Evolutionary conservation across 1,140 invertebrate genomes (phyloP), one percentile per base, ranked within the genome.

Genomic region (Achatina immaculata): DNA sequence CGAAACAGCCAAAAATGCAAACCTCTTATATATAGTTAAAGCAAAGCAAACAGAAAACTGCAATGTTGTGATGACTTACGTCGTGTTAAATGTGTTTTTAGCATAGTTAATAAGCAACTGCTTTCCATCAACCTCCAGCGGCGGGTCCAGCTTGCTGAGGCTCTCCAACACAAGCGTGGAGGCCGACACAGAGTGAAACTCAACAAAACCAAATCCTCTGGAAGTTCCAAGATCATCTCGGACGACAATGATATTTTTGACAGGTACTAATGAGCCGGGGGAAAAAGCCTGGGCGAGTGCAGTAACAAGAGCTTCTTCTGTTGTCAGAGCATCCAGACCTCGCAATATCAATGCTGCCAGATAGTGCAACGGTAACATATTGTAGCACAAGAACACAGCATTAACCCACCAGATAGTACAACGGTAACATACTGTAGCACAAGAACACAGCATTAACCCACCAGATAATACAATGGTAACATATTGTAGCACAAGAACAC

Each of bases 141-240:
- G 87, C 31, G 86, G 78, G 16, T 87, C 85, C 69, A 84, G 74
- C 21, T 78, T 75, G 36, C 83, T 87, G 14, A 92, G 83, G 34
- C 85, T 83, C 28, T 92, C 90, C 68, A 90, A 71, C n/a, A 92
- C 76, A 78, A 95, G 94, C 90, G 96, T 94, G 0, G 96, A 95
- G 85, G 98, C 96, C 0, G 95, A 93, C 0, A 96, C 94, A 72
- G 94, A 96, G 80, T 95, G 95, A 89, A 97, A 94, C 80, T 89
- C 88, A 3, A 87, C 62, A 79, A 89, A 89, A 14, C 85, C 88
- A 81, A 85, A 89, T 14, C 88, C 88, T 72, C 81, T 75, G 0
- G 96, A 97, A 0, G 95, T 94, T 82, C 95, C 95, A 0, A 96
- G 96, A 0, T 95, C 89, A 91, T 98, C 96, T 42, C 95, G 92